These are phyloP conservation scores for Myioborus miniatus DNA, from an alignment of 2,797 vertebrate species.

Conservation along the genomic window DNA sequence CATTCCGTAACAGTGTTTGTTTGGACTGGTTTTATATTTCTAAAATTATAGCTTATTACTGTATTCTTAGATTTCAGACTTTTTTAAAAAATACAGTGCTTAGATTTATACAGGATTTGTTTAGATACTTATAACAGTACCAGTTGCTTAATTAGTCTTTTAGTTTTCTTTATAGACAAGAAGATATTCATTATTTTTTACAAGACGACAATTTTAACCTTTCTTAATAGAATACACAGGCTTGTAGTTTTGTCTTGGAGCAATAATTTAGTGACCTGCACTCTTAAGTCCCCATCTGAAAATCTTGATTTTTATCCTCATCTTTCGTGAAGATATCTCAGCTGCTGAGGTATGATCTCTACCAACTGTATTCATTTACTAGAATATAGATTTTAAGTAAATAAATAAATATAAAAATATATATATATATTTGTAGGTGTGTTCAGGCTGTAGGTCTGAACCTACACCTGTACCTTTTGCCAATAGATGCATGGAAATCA, in stretches of 20 bases:
- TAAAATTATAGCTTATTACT: constrained; percentile 50
- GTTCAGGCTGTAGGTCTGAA: constrained; percentile 20
- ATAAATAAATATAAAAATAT: neutral
- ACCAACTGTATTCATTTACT: constrained; percentile 58
- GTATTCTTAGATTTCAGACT: constrained; percentile 68
- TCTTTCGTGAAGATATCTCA: constrained; percentile 37
- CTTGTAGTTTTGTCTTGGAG: constrained; percentile 58
- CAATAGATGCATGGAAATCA: constrained; percentile 15
- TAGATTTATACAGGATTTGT: constrained; percentile 70
- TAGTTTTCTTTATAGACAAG: constrained; percentile 69
- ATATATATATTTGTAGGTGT: neutral
- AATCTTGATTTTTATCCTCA: constrained; percentile 41
- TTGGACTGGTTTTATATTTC: constrained; percentile 66
- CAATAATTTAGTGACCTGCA: constrained; percentile 58
- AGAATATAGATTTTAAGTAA: constrained; percentile 47
- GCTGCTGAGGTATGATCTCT: constrained; percentile 50
- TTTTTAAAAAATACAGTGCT: constrained; percentile 53
- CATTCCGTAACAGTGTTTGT: constrained; percentile 67
- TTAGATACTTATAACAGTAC: constrained; percentile 69
- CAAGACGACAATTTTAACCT: constrained; percentile 58
- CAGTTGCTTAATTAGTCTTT: constrained; percentile 60
- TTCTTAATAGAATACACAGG: constrained; percentile 49
- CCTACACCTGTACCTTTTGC: neutral
- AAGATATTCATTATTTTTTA: constrained; percentile 66
- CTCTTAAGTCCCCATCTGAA: constrained; percentile 43